Evolutionary conservation across 2,888 invertebrate genomes (phyloP).

Genomic region (Meta bourneti): DNA sequence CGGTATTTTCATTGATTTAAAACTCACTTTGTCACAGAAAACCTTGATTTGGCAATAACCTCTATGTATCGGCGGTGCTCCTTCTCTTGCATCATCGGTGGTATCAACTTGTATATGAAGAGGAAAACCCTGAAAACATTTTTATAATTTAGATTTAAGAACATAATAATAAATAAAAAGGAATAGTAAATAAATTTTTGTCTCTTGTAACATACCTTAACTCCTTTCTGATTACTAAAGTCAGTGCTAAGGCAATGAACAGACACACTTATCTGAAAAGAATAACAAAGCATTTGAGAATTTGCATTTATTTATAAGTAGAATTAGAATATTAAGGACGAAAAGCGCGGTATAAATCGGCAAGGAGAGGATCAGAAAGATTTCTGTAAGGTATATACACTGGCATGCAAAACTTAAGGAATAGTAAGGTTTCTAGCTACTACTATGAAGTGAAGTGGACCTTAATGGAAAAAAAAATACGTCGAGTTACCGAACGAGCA

Average conservation of each 20-base stretch:
- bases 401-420: too few relatives aligned
- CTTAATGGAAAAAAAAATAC: too few relatives aligned
- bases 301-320: slow-evolving; percentile 24
- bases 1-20: too few relatives aligned
- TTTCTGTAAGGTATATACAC: too few relatives aligned
- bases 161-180: neutral
- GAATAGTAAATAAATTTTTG: neutral
- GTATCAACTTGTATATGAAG: slow-evolving; percentile 99
- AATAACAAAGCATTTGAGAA: neutral
- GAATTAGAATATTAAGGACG: neutral
- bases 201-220: slow-evolving; percentile 86
- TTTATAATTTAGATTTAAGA: neutral
- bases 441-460: too few relatives aligned
- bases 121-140: slow-evolving; percentile 89
- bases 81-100: slow-evolving; percentile 95
- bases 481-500: too few relatives aligned
- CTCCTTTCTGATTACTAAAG: slow-evolving; percentile 99
- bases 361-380: too few relatives aligned
- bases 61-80: slow-evolving; percentile 90
- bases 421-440: too few relatives aligned
- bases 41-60: slow-evolving; percentile 99
- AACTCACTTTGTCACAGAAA: slow-evolving; percentile 98
- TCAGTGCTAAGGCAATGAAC: slow-evolving; percentile 99
- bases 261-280: slow-evolving; percentile 95
- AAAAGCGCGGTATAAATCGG: too few relatives aligned